Evolutionary conservation across 2,113 vertebrate species (phyloP).

Genomic region (Aleadryas rufinucha): DNA sequence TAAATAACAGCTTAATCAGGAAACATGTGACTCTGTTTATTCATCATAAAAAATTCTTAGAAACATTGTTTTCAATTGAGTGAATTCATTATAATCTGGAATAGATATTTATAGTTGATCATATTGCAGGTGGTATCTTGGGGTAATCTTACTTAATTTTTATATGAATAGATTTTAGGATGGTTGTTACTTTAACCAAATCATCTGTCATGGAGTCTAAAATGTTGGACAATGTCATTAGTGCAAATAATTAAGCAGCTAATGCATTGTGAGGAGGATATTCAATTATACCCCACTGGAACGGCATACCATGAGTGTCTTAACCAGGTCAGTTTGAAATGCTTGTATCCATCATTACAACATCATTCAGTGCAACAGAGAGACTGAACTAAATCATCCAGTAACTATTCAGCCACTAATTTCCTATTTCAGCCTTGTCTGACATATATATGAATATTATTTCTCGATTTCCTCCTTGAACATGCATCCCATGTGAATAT

Average conservation of each 20-base stretch:
- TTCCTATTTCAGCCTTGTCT: background rate
- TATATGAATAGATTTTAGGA: background rate
- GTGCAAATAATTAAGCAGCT: slow-evolving; percentile 41
- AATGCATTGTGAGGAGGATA: slow-evolving; percentile 5
- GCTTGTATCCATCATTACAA: background rate
- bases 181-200: background rate
- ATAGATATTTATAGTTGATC: background rate
- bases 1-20: background rate
- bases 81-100: background rate
- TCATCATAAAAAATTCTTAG: background rate
- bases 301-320: background rate
- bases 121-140: background rate
- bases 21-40: background rate
- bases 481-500: background rate
- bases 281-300: background rate
- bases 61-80: background rate
- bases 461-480: background rate
- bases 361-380: background rate
- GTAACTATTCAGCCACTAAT: background rate
- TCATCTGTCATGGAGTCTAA: background rate
- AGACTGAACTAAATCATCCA: background rate
- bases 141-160: background rate
- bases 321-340: background rate
- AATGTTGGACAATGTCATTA: slow-evolving; percentile 32
- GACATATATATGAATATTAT: background rate